phyloP scores from a whole-genome alignment of 2,113 vertebrate genomes.

The Camelus dromedarius region DNA sequence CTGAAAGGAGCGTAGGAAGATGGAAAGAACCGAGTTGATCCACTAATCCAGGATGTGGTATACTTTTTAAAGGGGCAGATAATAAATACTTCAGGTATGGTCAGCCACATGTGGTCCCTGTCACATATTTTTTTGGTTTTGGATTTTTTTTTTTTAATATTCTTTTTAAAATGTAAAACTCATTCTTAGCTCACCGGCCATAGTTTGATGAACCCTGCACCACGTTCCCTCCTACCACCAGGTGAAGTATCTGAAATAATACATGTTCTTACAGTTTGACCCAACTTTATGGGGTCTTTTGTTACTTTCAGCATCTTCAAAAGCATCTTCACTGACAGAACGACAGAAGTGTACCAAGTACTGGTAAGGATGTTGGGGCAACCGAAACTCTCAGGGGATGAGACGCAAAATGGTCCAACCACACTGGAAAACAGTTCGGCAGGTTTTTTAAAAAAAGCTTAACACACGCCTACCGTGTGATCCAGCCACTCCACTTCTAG shows the following conservation, averaged over 20 bases:
- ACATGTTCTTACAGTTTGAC: neutral
- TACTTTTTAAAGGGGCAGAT: neutral
- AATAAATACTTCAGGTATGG: neutral
- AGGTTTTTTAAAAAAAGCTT: neutral
- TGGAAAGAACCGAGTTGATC: neutral
- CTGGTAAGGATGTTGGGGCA: fast-evolving
- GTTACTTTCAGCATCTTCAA: neutral
- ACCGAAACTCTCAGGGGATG: neutral
- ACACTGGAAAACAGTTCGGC: neutral
- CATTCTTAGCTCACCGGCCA: neutral
- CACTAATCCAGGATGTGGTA: neutral
- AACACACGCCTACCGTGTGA: fast-evolving
- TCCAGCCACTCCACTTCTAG: neutral
- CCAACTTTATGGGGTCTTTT: too few species aligned
- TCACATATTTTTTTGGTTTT: neutral
- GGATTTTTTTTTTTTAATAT: neutral
- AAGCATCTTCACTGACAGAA: neutral
- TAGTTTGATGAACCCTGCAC: too few species aligned
- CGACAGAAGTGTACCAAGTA: fast-evolving
- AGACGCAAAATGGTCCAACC: neutral
- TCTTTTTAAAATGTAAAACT: neutral
- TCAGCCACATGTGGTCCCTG: neutral
- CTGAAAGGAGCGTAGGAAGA: neutral
- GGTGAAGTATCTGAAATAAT: neutral
- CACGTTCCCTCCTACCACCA: fast-evolving